Percentiles rank a stretch among this genome's conserved stretches.
Conservation (phyloP, 2,113 vertebrate genomes). For the Nibea coibor region DNA sequence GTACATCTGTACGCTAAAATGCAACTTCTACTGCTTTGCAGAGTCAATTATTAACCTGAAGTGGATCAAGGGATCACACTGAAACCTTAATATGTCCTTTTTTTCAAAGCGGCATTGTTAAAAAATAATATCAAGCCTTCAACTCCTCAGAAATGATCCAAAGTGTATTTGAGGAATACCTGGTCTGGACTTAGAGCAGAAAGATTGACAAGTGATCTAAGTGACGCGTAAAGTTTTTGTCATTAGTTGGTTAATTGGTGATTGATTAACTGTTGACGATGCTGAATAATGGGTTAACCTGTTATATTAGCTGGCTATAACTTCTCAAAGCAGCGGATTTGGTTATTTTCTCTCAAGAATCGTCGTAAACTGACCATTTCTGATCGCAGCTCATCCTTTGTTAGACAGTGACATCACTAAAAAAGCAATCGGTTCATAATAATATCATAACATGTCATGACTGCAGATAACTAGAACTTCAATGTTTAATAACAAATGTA, state of each 20-base stretch:
- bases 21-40: background rate
- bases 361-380: background rate
- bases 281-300: conserved; percentile 1
- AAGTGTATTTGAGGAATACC: background rate
- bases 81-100: background rate
- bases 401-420: background rate
- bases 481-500: background rate
- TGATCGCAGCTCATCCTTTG: background rate
- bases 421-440: background rate
- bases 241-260: background rate
- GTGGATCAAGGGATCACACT: background rate
- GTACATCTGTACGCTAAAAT: background rate
- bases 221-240: background rate
- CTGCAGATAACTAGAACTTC: background rate
- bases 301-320: background rate
- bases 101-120: background rate
- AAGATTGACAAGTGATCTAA: background rate
- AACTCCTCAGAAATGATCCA: background rate
- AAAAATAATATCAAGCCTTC: background rate
- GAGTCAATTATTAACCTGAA: background rate
- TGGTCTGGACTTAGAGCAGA: background rate
- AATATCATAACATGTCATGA: background rate
- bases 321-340: background rate
- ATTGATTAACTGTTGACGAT: background rate
- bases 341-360: background rate